Evolutionary conservation across 2,797 vertebrate genomes (phyloP).

Genomic region (Peromyscus eremicus): DNA sequence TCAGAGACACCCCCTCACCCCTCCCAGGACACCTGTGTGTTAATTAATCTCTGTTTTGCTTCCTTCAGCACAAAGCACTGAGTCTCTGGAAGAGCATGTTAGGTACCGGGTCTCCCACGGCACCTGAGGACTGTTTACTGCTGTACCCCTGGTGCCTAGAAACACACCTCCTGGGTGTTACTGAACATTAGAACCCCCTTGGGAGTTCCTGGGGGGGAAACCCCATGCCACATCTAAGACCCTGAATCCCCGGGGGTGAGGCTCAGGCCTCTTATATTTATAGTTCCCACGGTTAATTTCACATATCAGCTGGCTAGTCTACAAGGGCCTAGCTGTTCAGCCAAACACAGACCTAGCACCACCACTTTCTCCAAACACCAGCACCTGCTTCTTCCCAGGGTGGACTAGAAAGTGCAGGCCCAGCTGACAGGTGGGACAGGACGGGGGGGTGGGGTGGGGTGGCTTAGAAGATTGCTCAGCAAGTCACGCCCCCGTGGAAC

Average conservation of each 20-base stretch:
- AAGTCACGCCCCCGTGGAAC: rapidly evolving
- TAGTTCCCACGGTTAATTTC: not conserved
- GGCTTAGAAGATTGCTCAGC: not conserved
- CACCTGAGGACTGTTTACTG: not conserved
- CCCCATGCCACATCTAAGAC: not conserved
- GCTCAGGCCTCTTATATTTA: not conserved
- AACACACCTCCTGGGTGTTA: not conserved
- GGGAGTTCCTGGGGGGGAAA: not conserved
- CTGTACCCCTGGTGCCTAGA: not conserved
- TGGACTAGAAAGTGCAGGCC: not conserved
- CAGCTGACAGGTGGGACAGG: not conserved
- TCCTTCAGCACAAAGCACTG: not conserved
- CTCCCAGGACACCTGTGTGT: not conserved
- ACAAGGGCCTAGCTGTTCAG: not conserved
- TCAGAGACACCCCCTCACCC: not conserved
- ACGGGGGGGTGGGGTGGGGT: too few relatives aligned
- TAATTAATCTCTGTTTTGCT: not conserved
- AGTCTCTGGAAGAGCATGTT: too few relatives aligned
- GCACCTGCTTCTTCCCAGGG: not conserved
- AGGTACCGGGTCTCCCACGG: not conserved
- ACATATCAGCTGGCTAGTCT: not conserved
- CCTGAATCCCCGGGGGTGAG: not conserved
- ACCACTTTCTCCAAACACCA: not conserved
- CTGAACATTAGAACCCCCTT: not conserved
- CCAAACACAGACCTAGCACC: not conserved